Conservation (phyloP, 2,113 vertebrate genomes). For the Chrysochloris asiatica region DNA sequence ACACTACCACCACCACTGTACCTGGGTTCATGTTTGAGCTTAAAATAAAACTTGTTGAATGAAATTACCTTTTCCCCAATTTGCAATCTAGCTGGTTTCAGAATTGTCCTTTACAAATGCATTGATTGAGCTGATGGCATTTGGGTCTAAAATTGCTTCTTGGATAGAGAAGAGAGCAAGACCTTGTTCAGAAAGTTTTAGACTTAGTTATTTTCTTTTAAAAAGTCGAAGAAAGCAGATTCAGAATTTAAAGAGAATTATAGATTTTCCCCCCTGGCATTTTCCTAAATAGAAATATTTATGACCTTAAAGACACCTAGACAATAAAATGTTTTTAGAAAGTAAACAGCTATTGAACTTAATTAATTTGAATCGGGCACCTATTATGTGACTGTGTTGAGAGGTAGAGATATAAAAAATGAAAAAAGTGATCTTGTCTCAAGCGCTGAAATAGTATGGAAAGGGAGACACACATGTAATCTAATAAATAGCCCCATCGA, state of each 20-base stretch:
- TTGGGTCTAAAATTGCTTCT: conserved; percentile 61
- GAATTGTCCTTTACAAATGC: conserved; percentile 43
- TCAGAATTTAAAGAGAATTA: conserved; percentile 42
- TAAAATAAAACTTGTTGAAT: conserved; percentile 48
- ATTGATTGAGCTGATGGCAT: conserved; percentile 54
- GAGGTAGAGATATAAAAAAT: conserved; percentile 11
- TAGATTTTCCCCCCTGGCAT: conserved; percentile 29
- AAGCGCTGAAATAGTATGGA: background rate
- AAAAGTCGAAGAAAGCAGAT: conserved; percentile 42
- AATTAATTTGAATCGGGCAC: background rate
- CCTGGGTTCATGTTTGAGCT: conserved; percentile 18
- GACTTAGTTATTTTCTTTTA: conserved; percentile 46
- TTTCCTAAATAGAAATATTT: conserved; percentile 24
- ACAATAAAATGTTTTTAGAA: conserved; percentile 37
- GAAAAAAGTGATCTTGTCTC: conserved; percentile 8
- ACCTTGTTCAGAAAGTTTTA: conserved; percentile 8
- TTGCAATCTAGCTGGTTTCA: conserved; percentile 11
- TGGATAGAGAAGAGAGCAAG: background rate
- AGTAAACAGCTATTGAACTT: conserved; percentile 15
- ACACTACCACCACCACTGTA: no score
- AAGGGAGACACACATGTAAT: background rate
- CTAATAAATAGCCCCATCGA: no score
- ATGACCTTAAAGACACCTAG: background rate
- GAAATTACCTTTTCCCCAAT: conserved; percentile 28
- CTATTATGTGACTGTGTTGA: background rate